Evolutionary conservation across 2,888 invertebrate species (phyloP).

Genomic region (Isoperla grammatica): DNA sequence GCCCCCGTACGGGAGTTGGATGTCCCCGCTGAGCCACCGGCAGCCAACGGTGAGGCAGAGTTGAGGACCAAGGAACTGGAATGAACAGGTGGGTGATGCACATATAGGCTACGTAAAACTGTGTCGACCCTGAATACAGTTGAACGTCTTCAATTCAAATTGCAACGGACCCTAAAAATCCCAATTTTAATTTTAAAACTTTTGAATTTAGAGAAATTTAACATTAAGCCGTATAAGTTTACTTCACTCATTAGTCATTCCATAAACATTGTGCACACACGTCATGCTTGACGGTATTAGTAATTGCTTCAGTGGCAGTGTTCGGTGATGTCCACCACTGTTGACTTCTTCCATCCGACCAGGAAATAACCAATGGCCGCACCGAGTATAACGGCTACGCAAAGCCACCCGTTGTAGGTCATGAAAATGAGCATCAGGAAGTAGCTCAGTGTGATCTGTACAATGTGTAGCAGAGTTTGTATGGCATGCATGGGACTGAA

Average conservation of each 20-base stretch:
- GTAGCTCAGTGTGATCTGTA: conserved; percentile 46
- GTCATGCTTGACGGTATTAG: too few relatives aligned
- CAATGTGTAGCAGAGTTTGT: conserved; percentile 46
- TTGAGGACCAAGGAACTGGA: too few relatives aligned
- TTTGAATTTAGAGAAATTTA: too few relatives aligned
- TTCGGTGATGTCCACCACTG: conserved; percentile 43
- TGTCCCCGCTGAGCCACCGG: too few relatives aligned
- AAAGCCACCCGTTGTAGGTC: conserved; percentile 50
- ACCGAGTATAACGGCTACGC: conserved; percentile 45
- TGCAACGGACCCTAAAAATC: not conserved
- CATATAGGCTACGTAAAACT: not conserved
- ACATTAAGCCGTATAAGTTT: too few relatives aligned
- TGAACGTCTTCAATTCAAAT: not conserved
- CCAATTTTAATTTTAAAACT: too few relatives aligned
- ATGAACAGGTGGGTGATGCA: not conserved
- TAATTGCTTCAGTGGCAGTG: conserved; percentile 33
- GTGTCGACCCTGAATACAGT: not conserved
- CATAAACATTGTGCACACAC: too few relatives aligned
- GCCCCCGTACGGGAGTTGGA: too few relatives aligned
- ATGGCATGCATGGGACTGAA: conserved; percentile 40
- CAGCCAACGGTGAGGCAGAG: too few relatives aligned
- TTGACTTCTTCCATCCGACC: conserved; percentile 44
- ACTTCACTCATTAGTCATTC: too few relatives aligned
- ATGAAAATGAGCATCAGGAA: conserved; percentile 50
- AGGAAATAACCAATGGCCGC: conserved; percentile 47